Evolutionary conservation across 2,888 invertebrate genomes (phyloP).

Genomic region (Drosophila setosimentum): DNA sequence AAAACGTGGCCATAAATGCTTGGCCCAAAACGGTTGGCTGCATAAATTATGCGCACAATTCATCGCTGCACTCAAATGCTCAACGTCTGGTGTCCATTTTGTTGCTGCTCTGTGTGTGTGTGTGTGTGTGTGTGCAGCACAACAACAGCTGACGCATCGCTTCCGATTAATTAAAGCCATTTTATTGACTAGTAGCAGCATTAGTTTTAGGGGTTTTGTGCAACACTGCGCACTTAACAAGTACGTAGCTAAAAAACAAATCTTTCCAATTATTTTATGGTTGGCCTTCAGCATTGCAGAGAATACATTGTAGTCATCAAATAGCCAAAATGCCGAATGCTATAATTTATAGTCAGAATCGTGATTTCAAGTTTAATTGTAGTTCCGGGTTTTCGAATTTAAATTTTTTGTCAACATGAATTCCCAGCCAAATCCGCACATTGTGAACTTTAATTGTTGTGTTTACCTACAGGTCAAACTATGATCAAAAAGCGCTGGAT

Average conservation of each 20-base stretch:
- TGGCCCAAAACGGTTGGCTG: conserved; percentile 66
- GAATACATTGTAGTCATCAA: neutral
- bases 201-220: neutral
- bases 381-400: too few species aligned
- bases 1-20: conserved; percentile 64
- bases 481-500: too few species aligned
- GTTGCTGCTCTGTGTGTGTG: conserved; percentile 7
- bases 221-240: neutral
- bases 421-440: neutral
- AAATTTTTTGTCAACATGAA: too few species aligned
- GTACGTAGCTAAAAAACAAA: conserved; percentile 10
- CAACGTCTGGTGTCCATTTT: conserved; percentile 34
- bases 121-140: conserved; percentile 32
- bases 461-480: neutral
- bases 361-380: accelerated
- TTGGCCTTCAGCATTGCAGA: too few species aligned
- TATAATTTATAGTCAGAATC: neutral
- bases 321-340: neutral
- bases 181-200: conserved; percentile 62
- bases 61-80: conserved; percentile 68
- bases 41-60: conserved; percentile 79
- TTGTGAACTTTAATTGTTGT: neutral
- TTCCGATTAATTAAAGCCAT: conserved; percentile 75
- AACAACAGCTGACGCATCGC: conserved; percentile 65
- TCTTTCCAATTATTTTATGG: too few species aligned